A percentile compares a stretch with the other conserved stretches of the same genome.
phyloP scores from a whole-genome alignment of 2,797 vertebrate genomes.

The Clarias laeviceps region DNA sequence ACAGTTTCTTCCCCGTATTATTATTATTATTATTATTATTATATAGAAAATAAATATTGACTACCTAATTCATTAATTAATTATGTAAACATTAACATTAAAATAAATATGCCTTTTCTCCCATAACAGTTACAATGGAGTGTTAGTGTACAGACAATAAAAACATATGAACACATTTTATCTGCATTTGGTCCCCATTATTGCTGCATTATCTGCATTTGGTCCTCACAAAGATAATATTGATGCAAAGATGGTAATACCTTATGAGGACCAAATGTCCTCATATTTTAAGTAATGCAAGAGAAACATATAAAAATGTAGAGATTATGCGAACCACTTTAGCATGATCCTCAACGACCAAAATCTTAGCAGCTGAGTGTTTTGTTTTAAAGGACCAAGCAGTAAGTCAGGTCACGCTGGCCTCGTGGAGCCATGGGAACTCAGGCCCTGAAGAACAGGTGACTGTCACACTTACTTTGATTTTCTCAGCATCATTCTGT shows the following conservation, averaged over 20 bases:
- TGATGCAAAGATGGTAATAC: not conserved
- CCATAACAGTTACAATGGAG: not conserved
- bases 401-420: slow-evolving; percentile 54
- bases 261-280: not conserved
- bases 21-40: not conserved
- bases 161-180: not conserved
- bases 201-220: not conserved
- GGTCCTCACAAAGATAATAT: not conserved
- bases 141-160: not conserved
- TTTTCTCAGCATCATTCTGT: slow-evolving; percentile 48
- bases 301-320: not conserved
- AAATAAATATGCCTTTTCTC: not conserved
- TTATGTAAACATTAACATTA: too few species aligned
- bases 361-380: not conserved
- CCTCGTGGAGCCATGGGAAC: slow-evolving; percentile 78
- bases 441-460: slow-evolving; percentile 75
- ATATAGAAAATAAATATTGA: not conserved
- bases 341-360: too few species aligned
- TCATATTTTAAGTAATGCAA: not conserved
- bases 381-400: slow-evolving; percentile 14
- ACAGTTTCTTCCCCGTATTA: too few species aligned
- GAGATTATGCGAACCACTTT: not conserved
- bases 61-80: not conserved
- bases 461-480: slow-evolving; percentile 67
- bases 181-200: too few species aligned